Conservation (phyloP, 2,797 vertebrate genomes). For the Eospalax fontanierii region DNA sequence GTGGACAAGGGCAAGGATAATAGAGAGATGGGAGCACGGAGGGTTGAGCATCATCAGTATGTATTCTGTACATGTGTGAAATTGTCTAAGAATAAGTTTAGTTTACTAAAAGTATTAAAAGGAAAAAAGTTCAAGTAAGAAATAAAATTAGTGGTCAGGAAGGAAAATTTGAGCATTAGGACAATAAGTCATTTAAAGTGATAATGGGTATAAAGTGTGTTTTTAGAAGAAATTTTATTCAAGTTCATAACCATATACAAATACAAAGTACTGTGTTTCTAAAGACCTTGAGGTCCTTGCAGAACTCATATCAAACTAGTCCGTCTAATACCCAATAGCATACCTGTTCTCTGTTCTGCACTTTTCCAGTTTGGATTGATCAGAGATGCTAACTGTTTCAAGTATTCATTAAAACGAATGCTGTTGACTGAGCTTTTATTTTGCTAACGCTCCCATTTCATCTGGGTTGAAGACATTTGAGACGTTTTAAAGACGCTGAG, state of each 20-base stretch:
- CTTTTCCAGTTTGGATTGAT: background rate
- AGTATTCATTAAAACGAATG: slow-evolving; percentile 67
- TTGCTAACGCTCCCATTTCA: slow-evolving; percentile 44
- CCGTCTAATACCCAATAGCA: background rate
- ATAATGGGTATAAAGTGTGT: background rate
- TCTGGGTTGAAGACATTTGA: slow-evolving; percentile 39
- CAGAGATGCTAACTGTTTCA: slow-evolving; percentile 43
- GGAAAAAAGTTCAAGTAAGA: slow-evolving; percentile 25
- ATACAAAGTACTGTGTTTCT: background rate
- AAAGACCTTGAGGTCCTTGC: background rate
- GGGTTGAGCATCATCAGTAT: background rate
- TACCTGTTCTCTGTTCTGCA: background rate
- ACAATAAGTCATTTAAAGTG: background rate
- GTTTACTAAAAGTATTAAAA: background rate
- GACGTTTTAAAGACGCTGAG: slow-evolving; percentile 57
- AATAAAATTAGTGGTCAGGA: background rate
- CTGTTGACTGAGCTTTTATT: slow-evolving; percentile 13
- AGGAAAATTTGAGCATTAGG: background rate
- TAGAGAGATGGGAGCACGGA: background rate
- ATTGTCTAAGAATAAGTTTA: background rate
- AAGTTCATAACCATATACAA: slow-evolving; percentile 15
- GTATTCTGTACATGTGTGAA: background rate
- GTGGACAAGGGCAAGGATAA: too few species aligned
- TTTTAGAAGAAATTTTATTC: background rate
- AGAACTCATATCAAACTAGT: slow-evolving; percentile 5